Percentiles rank a stretch among this genome's conserved stretches.
phyloP scores from a whole-genome alignment of 2,888 invertebrate species.

The Clunio marinus region DNA sequence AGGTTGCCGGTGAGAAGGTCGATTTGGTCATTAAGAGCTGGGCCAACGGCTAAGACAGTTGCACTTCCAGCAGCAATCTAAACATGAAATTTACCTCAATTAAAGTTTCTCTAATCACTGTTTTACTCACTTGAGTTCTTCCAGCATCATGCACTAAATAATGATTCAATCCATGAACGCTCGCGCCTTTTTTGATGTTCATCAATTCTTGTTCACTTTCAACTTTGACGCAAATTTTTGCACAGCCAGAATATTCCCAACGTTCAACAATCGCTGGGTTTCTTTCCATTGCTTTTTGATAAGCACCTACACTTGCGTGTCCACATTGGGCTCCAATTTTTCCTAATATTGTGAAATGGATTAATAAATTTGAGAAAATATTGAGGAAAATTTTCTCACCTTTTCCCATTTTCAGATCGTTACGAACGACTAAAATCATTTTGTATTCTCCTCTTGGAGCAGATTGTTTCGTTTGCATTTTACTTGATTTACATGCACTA shows the following conservation, averaged over 20 bases:
- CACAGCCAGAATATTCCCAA: constrained; percentile 69
- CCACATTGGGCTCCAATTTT: constrained; percentile 91
- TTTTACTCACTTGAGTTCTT: constrained; percentile 71
- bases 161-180: constrained; percentile 63
- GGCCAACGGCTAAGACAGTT: constrained; percentile 92
- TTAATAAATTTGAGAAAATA: neutral
- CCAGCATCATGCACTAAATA: constrained; percentile 86
- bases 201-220: constrained; percentile 72
- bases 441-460: constrained; percentile 60
- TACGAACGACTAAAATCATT: constrained; percentile 79
- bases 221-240: constrained; percentile 81
- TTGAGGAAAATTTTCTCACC: constrained; percentile 10
- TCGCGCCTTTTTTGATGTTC: constrained; percentile 65
- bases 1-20: constrained; percentile 83
- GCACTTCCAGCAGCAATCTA: constrained; percentile 33
- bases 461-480: constrained; percentile 42
- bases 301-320: constrained; percentile 89
- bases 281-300: constrained; percentile 62
- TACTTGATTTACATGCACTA: neutral
- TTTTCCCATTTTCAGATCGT: constrained; percentile 91
- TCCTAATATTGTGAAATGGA: constrained; percentile 52
- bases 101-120: neutral
- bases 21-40: constrained; percentile 70
- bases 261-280: constrained; percentile 58
- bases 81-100: constrained; percentile 34